Conservation (phyloP, 35 echinoderm and acorn worm genomes). For the Lytechinus pictus region DNA sequence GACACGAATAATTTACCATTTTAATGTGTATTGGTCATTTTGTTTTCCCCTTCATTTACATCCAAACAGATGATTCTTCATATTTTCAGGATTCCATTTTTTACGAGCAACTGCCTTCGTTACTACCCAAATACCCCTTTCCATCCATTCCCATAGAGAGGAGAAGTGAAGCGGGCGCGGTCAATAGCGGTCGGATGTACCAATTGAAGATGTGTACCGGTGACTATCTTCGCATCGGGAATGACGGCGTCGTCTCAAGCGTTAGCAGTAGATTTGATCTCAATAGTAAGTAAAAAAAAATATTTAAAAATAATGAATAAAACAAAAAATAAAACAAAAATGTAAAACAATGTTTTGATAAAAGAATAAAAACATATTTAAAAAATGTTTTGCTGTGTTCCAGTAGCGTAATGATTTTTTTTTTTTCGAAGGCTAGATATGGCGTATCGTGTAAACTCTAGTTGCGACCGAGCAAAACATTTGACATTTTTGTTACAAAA, state of each 20-base stretch:
- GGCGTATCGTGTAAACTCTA: no score
- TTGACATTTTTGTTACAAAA: no score
- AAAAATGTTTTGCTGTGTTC: no score
- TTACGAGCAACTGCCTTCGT: neutral
- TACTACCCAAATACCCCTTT: neutral
- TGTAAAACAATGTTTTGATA: no score
- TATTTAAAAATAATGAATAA: no score
- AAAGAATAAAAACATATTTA: no score
- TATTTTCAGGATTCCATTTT: neutral
- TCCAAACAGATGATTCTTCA: conserved; percentile 1
- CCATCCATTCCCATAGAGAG: neutral
- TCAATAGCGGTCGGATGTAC: neutral
- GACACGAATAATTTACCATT: no score
- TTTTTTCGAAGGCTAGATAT: no score
- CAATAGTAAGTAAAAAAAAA: neutral
- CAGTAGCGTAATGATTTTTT: no score
- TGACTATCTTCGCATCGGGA: neutral
- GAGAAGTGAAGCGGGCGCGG: neutral
- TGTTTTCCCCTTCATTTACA: neutral
- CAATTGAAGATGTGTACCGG: neutral
- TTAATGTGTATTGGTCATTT: neutral
- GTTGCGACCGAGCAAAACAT: no score
- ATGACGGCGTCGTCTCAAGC: neutral
- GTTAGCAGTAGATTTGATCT: neutral
- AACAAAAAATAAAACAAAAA: no score